Percentiles rank a stretch among this genome's conserved stretches.
phyloP scores from a whole-genome alignment of 2,113 vertebrate genomes.

The Cyrtonyx montezumae region DNA sequence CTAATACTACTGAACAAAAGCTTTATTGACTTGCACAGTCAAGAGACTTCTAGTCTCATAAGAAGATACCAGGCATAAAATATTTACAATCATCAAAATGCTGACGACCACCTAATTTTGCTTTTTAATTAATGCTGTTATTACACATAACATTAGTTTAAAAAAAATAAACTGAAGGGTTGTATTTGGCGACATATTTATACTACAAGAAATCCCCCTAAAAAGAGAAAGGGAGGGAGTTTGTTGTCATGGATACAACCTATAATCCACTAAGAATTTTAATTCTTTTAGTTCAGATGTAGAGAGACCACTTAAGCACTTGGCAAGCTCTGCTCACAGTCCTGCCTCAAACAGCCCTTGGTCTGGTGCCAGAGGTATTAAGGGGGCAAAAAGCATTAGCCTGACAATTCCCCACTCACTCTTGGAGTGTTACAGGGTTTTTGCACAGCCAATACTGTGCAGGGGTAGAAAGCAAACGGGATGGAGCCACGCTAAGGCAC shows the following conservation, averaged over 20 bases:
- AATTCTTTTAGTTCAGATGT: background rate
- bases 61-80: background rate
- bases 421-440: background rate
- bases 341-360: background rate
- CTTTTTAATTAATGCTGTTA: background rate
- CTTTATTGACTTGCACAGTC: background rate
- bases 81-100: background rate
- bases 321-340: background rate
- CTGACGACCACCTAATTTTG: background rate
- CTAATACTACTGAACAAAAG: conserved; percentile 10
- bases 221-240: conserved; percentile 2
- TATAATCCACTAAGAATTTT: conserved; percentile 41
- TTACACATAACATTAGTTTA: background rate
- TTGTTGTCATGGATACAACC: conserved; percentile 44
- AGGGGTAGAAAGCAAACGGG: background rate
- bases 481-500: background rate
- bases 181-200: background rate
- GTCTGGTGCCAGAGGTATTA: background rate
- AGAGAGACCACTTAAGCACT: conserved; percentile 23
- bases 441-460: background rate
- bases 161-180: background rate
- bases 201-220: background rate
- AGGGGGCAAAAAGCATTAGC: background rate
- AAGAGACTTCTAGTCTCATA: background rate
- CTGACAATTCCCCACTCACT: background rate